Evolutionary conservation across 2,113 vertebrate genomes (phyloP).

Genomic region (Heterochromis multidens): DNA sequence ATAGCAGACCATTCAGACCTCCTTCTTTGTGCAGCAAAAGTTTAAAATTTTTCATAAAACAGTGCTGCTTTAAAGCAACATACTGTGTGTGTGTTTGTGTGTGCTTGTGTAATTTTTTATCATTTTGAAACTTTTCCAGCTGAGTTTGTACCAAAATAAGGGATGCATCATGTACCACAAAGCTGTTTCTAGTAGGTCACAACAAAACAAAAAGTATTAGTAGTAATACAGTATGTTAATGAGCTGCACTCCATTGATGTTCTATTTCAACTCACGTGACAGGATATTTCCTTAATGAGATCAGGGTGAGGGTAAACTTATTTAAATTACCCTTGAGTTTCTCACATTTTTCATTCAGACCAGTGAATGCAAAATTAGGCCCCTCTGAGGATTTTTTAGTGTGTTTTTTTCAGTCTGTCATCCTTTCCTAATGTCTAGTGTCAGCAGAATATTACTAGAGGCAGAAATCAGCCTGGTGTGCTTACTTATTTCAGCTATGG

Average conservation of each 20-base stretch:
- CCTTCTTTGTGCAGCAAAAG: background rate
- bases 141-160: background rate
- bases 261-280: constrained; percentile 11
- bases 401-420: background rate
- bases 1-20: background rate
- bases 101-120: background rate
- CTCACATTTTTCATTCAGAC: constrained; percentile 5
- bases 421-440: constrained; percentile 6
- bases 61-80: background rate
- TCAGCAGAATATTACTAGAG: constrained; percentile 9
- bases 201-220: background rate
- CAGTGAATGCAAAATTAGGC: constrained; percentile 17
- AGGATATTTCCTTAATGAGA: background rate
- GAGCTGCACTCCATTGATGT: background rate
- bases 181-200: background rate
- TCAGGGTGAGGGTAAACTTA: constrained; percentile 2
- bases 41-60: background rate
- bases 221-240: background rate
- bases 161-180: background rate
- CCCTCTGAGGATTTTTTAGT: background rate
- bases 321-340: constrained; percentile 18
- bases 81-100: background rate
- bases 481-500: constrained; percentile 3
- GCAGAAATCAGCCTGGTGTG: background rate
- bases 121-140: background rate